phyloP scores from a whole-genome alignment of 2,888 invertebrate genomes.

The Myathropa florea region DNA sequence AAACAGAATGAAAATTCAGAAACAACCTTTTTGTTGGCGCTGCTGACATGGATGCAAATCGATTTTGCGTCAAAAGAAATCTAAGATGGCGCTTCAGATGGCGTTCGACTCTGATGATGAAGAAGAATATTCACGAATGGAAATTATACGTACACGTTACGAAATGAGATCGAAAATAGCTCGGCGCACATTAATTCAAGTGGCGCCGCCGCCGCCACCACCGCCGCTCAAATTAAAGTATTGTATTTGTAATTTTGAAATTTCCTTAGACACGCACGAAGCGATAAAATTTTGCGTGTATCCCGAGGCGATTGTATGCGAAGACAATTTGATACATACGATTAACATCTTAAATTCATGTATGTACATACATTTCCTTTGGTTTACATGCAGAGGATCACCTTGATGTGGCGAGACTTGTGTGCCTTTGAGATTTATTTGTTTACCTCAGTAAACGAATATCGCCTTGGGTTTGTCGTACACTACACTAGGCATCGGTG shows the following conservation, averaged over 20 bases:
- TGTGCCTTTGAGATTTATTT: not conserved
- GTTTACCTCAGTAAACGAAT: not conserved
- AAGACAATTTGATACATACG: too few species aligned
- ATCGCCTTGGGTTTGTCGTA: not conserved
- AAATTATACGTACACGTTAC: slow-evolving; percentile 29
- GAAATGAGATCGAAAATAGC: slow-evolving; percentile 52
- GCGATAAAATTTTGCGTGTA: not conserved
- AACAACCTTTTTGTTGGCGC: slow-evolving; percentile 14
- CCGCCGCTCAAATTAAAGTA: not conserved
- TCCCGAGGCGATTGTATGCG: too few species aligned
- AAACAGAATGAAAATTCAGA: slow-evolving; percentile 3
- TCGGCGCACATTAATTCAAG: slow-evolving; percentile 22
- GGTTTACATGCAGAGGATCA: not conserved
- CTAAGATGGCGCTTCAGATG: slow-evolving; percentile 59
- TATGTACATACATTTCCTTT: not conserved
- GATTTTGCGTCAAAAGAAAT: slow-evolving; percentile 67
- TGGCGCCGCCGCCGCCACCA: not conserved
- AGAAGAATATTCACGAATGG: slow-evolving; percentile 36
- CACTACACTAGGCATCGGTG: too few species aligned
- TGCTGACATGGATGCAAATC: slow-evolving; percentile 67
- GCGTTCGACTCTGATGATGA: slow-evolving; percentile 19
- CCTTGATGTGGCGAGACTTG: not conserved
- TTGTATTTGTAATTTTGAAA: slow-evolving; percentile 16
- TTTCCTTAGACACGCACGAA: not conserved
- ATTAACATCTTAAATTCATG: not conserved